Conservation (phyloP, 2,888 invertebrate genomes). For the Rhyacophila evoluta region DNA sequence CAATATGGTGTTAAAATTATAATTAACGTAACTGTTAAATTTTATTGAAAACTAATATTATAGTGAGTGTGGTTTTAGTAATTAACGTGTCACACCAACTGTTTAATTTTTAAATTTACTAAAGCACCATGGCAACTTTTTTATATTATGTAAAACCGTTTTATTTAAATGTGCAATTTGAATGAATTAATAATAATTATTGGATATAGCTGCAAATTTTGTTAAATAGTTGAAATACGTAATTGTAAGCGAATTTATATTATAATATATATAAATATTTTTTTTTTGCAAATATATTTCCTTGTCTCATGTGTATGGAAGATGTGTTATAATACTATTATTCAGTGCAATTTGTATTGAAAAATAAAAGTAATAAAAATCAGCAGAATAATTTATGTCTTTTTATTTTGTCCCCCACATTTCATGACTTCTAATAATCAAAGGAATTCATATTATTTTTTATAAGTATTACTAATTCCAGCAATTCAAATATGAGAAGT, state of each 20-base stretch:
- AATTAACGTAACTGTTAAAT: constrained; percentile 19
- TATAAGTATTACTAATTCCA: no score
- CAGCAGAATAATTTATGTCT: constrained; percentile 32
- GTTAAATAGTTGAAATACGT: constrained; percentile 52
- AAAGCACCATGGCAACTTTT: constrained; percentile 32
- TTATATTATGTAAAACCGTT: constrained; percentile 34
- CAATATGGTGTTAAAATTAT: constrained; percentile 32
- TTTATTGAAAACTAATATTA: constrained; percentile 29
- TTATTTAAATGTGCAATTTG: constrained; percentile 53
- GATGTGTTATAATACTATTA: constrained; percentile 46
- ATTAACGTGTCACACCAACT: constrained; percentile 30
- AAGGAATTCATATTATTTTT: no score
- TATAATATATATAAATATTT: constrained; percentile 40
- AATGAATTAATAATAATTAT: constrained; percentile 39
- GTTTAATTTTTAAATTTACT: constrained; percentile 31
- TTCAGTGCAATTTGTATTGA: constrained; percentile 54
- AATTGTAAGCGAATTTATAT: constrained; percentile 43
- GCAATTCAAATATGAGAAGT: no score
- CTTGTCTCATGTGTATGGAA: constrained; percentile 52
- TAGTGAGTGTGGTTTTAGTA: constrained; percentile 35
- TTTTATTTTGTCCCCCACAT: neutral
- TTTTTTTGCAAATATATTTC: constrained; percentile 54
- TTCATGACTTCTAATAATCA: no score
- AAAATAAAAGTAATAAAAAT: constrained; percentile 49
- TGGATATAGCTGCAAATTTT: constrained; percentile 52